Evolutionary conservation across 2,113 vertebrate genomes (phyloP), one percentile per base, ranked within the genome.

Genomic region (Etia nguti): DNA sequence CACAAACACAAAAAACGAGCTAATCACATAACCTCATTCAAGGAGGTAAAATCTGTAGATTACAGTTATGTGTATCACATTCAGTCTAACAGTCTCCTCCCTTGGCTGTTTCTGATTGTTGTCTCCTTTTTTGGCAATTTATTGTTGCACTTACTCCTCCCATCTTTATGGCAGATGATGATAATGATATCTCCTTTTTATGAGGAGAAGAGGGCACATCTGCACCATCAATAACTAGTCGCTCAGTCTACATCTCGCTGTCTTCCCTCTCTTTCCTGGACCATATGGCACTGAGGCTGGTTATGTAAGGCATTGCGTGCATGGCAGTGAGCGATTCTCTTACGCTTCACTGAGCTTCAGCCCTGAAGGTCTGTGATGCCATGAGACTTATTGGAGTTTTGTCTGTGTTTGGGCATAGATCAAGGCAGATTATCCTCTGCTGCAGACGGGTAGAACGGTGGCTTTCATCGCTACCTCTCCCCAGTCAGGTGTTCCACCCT

Each of bases 271-370:
- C 31, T 81, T 62, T 80, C 34, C 13, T 70, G 43, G 38, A 56
- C 77, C 90, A 81, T 89, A 92, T 89, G 92, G 81, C 85, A 57
- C 79, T 18, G 90, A 85, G 87, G 73, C n/a, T 80, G 83, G 79
- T 95, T 94, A 95, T 82, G 83, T 94, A 94, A 95, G 90, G 29
- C 84, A 1, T 90, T 90, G 91, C 89, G 90, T 94, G 90, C 91
- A 16, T 1, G 34, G 84, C 80, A 34, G 55, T 82, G 86, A 84
- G 24, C 2, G 7, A 81, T 89, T 90, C 62, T 8, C 80, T 91
- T 31, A 41, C 80, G 81, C 92, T 83, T 73, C 79, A 43, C 0
- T 8, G 92, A 91, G 68, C 79, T n/a, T 29, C 88, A 85, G 59
- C 87, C 73, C 86, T 24, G 65, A 1, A 85, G 84, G 81, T 10